A percentile compares a stretch with the other conserved stretches of the same genome.
Evolutionary conservation across 1,140 invertebrate species (phyloP).

Genomic region (Cydia amplana): DNA sequence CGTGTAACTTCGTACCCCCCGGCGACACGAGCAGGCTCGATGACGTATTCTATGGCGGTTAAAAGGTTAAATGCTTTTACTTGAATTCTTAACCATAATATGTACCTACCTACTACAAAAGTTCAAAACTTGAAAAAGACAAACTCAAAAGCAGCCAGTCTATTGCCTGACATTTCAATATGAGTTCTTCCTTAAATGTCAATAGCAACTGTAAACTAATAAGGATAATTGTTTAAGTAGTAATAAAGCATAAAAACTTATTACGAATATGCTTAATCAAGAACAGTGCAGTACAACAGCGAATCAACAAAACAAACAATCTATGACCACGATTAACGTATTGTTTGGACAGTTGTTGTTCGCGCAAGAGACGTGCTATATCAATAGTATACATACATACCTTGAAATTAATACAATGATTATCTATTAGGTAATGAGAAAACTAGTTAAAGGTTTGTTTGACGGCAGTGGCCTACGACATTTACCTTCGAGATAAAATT

Average conservation of each 20-base stretch:
- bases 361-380: neutral
- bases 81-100: too few species aligned
- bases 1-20: too few species aligned
- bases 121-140: too few species aligned
- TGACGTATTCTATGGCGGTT: too few species aligned
- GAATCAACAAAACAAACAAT: slow-evolving; percentile 22
- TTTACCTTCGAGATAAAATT: too few species aligned
- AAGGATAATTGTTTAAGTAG: neutral
- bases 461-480: neutral
- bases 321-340: neutral
- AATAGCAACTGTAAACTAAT: too few species aligned
- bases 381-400: neutral
- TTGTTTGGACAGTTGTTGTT: slow-evolving; percentile 14
- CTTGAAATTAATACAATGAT: slow-evolving; percentile 9
- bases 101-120: too few species aligned
- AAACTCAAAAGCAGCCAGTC: too few species aligned
- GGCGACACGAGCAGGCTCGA: too few species aligned
- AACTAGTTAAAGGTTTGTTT: slow-evolving; percentile 5
- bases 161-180: too few species aligned
- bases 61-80: too few species aligned
- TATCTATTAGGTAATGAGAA: slow-evolving; percentile 11
- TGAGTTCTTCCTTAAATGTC: too few species aligned
- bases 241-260: slow-evolving; percentile 1
- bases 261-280: slow-evolving; percentile 30
- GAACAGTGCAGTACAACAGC: slow-evolving; percentile 17